Percentiles rank a stretch among this genome's conserved stretches.
Conservation (phyloP, 64 coral and sea anemone species). For the Orbicella faveolata region DNA sequence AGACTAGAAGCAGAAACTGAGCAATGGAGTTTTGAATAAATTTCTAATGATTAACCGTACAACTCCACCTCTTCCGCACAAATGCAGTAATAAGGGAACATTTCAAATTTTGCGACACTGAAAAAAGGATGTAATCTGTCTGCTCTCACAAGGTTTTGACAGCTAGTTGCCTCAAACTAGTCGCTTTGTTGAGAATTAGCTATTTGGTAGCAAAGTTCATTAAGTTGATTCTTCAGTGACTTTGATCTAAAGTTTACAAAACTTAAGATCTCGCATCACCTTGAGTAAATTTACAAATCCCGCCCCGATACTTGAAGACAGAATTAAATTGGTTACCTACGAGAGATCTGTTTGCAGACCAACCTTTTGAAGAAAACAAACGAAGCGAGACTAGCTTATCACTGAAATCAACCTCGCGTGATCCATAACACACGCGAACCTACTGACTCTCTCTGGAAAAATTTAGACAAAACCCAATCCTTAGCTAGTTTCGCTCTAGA, state of each 20-base stretch:
- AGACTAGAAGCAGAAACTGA: too few relatives aligned
- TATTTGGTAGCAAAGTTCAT: background rate
- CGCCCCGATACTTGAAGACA: background rate
- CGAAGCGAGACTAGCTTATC: background rate
- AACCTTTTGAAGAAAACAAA: background rate
- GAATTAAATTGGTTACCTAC: background rate
- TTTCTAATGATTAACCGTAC: too few relatives aligned
- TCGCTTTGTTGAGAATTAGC: slow-evolving; percentile 7
- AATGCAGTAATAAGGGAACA: background rate
- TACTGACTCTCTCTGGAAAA: too few relatives aligned
- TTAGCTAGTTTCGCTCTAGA: too few relatives aligned
- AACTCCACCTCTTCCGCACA: too few relatives aligned
- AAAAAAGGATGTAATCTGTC: background rate
- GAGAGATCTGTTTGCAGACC: background rate
- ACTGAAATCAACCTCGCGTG: too few relatives aligned
- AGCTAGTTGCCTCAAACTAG: background rate
- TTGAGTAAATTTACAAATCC: background rate
- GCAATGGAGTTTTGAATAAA: too few relatives aligned
- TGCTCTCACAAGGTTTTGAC: background rate
- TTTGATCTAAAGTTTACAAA: background rate
- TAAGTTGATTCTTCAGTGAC: background rate
- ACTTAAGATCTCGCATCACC: background rate
- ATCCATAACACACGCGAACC: too few relatives aligned
- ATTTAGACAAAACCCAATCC: too few relatives aligned
- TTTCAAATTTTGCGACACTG: background rate